These are phyloP conservation scores for Chlorodrepanis virens DNA, from an alignment of 2,113 vertebrate species.

Conservation along the genomic window DNA sequence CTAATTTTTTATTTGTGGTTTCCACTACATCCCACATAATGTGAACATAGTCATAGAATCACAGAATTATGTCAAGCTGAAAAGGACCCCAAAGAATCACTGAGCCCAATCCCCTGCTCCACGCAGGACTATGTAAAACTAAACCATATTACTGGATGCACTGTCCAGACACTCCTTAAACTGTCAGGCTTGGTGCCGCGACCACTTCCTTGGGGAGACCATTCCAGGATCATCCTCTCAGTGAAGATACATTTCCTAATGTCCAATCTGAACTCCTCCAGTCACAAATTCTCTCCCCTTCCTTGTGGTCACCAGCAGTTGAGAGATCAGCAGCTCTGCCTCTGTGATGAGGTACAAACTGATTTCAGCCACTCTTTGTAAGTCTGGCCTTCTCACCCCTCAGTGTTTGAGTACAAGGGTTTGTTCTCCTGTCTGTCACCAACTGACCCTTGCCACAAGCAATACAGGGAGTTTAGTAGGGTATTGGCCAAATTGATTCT, in stretches of 20 bases:
- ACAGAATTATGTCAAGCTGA: not conserved
- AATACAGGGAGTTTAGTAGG: not conserved
- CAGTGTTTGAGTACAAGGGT: fast-evolving
- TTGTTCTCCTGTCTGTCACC: not conserved
- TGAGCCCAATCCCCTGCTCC: not conserved
- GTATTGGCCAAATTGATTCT: not conserved
- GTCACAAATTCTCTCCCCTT: not conserved
- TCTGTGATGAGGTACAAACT: not conserved
- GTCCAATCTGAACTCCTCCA: not conserved
- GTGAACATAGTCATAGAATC: not conserved
- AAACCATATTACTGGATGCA: not conserved
- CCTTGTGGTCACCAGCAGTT: fast-evolving
- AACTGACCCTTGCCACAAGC: not conserved
- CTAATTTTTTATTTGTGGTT: not conserved
- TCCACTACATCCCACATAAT: not conserved
- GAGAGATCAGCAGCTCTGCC: not conserved
- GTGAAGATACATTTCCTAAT: not conserved
- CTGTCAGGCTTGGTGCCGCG: not conserved
- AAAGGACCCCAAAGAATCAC: not conserved
- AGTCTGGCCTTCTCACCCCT: not conserved
- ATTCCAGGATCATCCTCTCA: not conserved
- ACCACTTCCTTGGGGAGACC: not conserved
- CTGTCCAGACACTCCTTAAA: not conserved
- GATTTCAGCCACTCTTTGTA: not conserved
- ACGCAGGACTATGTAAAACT: not conserved